phyloP scores from a whole-genome alignment of 2,113 vertebrate genomes.

The Scopus umbretta region DNA sequence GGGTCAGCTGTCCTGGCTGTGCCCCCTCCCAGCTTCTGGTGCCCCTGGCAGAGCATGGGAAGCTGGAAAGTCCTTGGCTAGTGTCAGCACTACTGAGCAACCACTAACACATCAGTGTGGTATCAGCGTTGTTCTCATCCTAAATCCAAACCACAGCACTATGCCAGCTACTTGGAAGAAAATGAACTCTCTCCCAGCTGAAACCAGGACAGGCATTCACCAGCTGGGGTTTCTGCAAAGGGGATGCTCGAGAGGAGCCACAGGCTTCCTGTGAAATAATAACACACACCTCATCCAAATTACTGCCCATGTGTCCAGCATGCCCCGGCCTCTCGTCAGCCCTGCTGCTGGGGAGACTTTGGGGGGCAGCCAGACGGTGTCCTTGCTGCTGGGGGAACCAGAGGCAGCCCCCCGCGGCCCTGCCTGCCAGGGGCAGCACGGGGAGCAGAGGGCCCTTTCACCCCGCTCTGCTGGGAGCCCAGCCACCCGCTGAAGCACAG shows the following conservation, averaged over 20 bases:
- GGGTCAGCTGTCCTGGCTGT: no score
- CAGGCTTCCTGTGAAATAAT: neutral
- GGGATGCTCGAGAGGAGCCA: neutral
- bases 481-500: neutral
- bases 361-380: neutral
- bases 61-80: no score
- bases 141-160: no score
- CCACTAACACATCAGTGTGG: no score
- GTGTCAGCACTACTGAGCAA: no score
- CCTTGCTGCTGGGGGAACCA: neutral
- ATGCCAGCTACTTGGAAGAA: no score
- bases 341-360: neutral
- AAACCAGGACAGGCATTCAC: no score
- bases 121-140: no score
- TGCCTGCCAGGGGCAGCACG: neutral
- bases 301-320: fast-evolving
- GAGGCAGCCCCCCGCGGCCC: neutral
- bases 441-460: neutral
- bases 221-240: neutral
- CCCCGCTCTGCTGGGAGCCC: neutral
- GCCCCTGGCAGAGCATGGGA: no score
- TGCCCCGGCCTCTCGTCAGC: fast-evolving
- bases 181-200: no score
- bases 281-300: neutral
- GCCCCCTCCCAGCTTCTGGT: no score